Base-by-base conservation (phyloP, 2,888 invertebrate genomes). In the Tetanocera ferruginea region DNA sequence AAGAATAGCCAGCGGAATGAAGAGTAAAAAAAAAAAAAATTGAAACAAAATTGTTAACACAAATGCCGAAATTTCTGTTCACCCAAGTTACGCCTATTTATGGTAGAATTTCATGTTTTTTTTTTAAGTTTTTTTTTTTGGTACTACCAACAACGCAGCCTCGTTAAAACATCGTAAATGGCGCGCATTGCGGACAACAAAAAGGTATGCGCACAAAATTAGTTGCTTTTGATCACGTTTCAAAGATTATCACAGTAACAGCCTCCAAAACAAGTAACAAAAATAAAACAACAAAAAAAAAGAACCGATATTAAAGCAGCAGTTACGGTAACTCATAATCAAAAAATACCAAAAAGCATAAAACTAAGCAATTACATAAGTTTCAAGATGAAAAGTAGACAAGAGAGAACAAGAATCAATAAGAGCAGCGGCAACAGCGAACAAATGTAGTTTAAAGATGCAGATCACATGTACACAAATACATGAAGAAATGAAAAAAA, bases 291-390 rank as follows among this genome's bases (percentile, higher is more conserved):
- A 52, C 17, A 31, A 37, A 34, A 31, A 71, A 55, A 55, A 5
- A 34, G 6, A 71, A n/a, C 17, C n/a, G 2, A 17, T 52, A 19
- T 34, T n/a, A 52, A 71, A 55, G 55, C 23, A 34, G 6, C 52
- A 52, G 34, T 55, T 71, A 11, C 5, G 55, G 71, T 25, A 57
- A 72, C 25, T 43, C 31, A 72, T 72, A 52, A 28, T 71, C 55
- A 55, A 57, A 34, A 49, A 72, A 57, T 34, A 34, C 57, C 57
- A 55, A 57, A 57, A 55, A 72, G n/a, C 11, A 34, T 17, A 8
- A 31, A 52, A 52, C 66, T 57, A 3, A 71, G 31, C 28, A 57
- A 71, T 31, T 19, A 55, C 23, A 19, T 25, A 49, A 19, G 67
- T 37, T 19, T 43, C 14, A 14, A 8, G 49, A 49, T 9, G n/a